Evolutionary conservation across 2,888 invertebrate species (phyloP).

Genomic region (Salpingus planirostris): DNA sequence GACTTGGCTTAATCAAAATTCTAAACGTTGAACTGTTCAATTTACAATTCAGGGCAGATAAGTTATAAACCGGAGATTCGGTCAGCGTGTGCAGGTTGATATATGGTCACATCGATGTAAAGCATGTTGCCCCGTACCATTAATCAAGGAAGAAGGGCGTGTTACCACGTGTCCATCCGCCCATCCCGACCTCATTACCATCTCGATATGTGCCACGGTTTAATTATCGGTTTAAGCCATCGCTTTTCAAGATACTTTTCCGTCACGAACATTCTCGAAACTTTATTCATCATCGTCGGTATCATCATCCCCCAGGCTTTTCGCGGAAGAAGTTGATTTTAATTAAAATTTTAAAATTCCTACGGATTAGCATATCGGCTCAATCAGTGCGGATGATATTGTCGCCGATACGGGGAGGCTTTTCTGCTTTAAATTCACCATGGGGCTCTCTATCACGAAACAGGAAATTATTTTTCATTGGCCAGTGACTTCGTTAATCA

Average conservation of each 20-base stretch:
- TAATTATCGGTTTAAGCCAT: conserved; percentile 9
- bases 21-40: conserved; percentile 13
- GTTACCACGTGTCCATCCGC: conserved; percentile 28
- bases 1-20: conserved; percentile 9
- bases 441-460: conserved; percentile 7
- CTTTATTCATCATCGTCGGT: conserved; percentile 3
- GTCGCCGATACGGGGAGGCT: conserved; percentile 5
- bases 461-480: conserved; percentile 16
- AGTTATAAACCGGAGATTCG: conserved; percentile 28
- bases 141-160: conserved; percentile 33
- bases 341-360: conserved; percentile 5
- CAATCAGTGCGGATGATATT: conserved; percentile 8
- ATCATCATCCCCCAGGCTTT: background rate
- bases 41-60: conserved; percentile 26
- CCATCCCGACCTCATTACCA: conserved; percentile 21
- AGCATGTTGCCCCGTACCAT: conserved; percentile 31
- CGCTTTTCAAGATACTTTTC: no score
- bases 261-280: conserved; percentile 1
- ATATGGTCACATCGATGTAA: conserved; percentile 31
- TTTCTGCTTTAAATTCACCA: conserved; percentile 10
- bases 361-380: conserved; percentile 6
- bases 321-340: conserved; percentile 1
- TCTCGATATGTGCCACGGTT: conserved; percentile 15
- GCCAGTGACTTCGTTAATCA: conserved; percentile 13
- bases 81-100: conserved; percentile 28